These are phyloP conservation scores for Simalia tracyae DNA, from an alignment of 2,797 vertebrate species.

Conservation along the genomic window DNA sequence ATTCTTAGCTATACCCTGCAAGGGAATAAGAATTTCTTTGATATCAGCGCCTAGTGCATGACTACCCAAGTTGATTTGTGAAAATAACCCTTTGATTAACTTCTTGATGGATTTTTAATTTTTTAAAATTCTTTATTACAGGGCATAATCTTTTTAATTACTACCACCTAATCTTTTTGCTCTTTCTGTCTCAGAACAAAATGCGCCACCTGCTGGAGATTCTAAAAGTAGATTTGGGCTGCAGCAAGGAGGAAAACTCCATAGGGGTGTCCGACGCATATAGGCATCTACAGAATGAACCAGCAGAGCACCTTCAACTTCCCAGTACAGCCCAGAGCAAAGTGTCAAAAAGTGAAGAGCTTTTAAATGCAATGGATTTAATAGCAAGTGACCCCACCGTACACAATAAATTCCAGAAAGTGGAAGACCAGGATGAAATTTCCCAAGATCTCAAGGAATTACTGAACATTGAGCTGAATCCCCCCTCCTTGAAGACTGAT, in stretches of 20 bases:
- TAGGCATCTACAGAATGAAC: constrained; percentile 19
- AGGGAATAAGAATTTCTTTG: neutral
- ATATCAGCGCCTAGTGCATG: neutral
- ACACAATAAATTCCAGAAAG: neutral
- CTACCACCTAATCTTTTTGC: neutral
- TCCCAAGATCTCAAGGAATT: constrained; percentile 31
- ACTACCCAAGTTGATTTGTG: neutral
- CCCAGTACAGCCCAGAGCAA: neutral
- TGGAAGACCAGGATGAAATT: constrained; percentile 16
- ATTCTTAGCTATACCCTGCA: neutral
- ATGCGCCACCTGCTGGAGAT: constrained; percentile 87
- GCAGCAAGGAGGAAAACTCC: neutral
- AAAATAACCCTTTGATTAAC: neutral
- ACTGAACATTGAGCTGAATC: constrained; percentile 22
- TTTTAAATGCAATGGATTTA: constrained; percentile 32
- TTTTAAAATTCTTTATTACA: neutral
- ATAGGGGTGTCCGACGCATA: neutral
- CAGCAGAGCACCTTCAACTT: neutral
- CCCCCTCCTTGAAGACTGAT: constrained; percentile 28
- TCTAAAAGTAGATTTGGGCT: constrained; percentile 82
- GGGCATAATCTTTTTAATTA: neutral
- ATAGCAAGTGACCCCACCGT: neutral
- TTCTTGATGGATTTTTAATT: neutral
- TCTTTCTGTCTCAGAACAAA: constrained; percentile 77
- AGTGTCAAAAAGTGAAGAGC: constrained; percentile 34